These are phyloP conservation scores for Oxygymnocypris stewartii DNA, from an alignment of 2,113 vertebrate species.

Conservation along the genomic window DNA sequence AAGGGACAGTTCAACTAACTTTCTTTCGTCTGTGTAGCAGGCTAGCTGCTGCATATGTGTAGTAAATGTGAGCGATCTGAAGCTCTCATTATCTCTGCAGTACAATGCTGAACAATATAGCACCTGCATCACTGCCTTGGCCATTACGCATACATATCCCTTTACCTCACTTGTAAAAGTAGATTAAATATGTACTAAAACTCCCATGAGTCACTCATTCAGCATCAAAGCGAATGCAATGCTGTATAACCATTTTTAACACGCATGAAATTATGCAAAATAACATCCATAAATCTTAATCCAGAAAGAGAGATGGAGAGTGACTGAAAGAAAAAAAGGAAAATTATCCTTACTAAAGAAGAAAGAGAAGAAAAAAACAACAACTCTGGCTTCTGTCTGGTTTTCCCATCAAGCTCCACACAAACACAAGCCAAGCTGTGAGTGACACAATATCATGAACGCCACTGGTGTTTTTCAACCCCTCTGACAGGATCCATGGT, in stretches of 20 bases:
- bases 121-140: neutral
- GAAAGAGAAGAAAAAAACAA: neutral
- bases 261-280: neutral
- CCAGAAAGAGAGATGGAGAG: neutral
- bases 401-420: neutral
- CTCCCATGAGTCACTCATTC: conserved; percentile 3
- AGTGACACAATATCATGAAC: conserved; percentile 21
- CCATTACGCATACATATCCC: conserved; percentile 8
- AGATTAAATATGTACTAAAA: neutral
- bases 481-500: conserved; percentile 46
- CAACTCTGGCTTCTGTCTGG: neutral
- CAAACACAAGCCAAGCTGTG: conserved; percentile 13
- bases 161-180: conserved; percentile 2
- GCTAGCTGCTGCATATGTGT: neutral
- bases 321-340: neutral
- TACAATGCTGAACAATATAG: neutral
- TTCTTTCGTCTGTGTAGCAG: neutral
- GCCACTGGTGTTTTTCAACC: conserved; percentile 47
- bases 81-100: conserved; percentile 1
- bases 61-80: conserved; percentile 23
- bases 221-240: neutral
- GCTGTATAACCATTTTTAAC: neutral
- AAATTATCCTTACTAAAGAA: neutral
- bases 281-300: conserved; percentile 15
- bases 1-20: neutral